A percentile compares a stretch with the other conserved stretches of the same genome.
Evolutionary conservation across 2,888 invertebrate genomes (phyloP).

Genomic region (Himalopsyche tibetana): DNA sequence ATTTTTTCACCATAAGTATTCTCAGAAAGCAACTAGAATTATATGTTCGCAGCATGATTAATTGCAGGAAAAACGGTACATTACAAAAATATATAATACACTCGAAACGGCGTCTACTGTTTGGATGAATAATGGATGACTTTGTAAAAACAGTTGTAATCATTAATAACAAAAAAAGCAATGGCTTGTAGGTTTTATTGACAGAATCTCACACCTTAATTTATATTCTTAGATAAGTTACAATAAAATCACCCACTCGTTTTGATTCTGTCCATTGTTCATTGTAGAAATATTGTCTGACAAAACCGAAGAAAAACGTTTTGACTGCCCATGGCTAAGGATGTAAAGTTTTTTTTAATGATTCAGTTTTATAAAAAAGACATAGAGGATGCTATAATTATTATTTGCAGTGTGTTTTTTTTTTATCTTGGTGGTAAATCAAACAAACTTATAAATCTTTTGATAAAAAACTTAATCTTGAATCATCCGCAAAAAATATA

Average conservation of each 20-base stretch:
- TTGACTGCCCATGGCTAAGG: background rate
- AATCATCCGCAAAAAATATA: too few species aligned
- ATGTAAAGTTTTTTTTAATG: background rate
- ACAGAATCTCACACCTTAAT: background rate
- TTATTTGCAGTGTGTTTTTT: too few species aligned
- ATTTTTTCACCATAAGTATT: too few species aligned
- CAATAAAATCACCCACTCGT: background rate
- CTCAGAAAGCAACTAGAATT: too few species aligned
- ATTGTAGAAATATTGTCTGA: background rate
- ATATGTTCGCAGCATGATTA: background rate
- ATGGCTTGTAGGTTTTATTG: background rate
- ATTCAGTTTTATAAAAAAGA: too few species aligned
- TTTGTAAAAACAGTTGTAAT: background rate
- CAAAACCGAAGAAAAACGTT: background rate
- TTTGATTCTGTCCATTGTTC: background rate
- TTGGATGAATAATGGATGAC: background rate
- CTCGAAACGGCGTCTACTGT: background rate
- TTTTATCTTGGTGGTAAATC: too few species aligned
- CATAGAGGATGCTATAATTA: too few species aligned
- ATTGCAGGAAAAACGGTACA: slow-evolving; percentile 5
- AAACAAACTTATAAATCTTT: too few species aligned
- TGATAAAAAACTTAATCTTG: too few species aligned
- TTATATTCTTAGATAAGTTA: background rate
- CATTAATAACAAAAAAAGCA: background rate
- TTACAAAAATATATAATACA: background rate